phyloP scores from a whole-genome alignment of 2,113 vertebrate species.

The Odontophorus gujanensis region DNA sequence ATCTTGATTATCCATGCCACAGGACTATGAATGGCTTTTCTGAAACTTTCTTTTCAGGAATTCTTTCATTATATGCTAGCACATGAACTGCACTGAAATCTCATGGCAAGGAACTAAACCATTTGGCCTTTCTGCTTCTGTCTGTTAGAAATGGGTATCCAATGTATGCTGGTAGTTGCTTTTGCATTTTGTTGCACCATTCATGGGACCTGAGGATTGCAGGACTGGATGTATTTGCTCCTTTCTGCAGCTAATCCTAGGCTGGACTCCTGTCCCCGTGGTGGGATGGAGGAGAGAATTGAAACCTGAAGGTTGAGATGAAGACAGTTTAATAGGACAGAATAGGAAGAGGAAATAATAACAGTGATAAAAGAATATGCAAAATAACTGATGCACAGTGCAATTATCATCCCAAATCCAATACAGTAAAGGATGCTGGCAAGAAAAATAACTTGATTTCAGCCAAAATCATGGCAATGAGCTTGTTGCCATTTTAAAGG shows the following conservation, averaged over 20 bases:
- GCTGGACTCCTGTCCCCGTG: neutral
- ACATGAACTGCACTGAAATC: neutral
- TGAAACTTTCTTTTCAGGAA: conserved; percentile 53
- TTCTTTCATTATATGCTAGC: conserved; percentile 49
- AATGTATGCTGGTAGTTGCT: neutral
- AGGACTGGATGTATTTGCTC: neutral
- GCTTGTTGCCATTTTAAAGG: conserved; percentile 45
- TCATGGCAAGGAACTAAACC: neutral
- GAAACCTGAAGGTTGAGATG: neutral
- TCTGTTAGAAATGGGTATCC: neutral
- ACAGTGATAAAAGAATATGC: neutral
- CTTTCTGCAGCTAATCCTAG: neutral
- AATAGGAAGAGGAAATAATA: neutral
- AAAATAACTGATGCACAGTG: neutral
- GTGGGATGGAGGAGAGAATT: neutral
- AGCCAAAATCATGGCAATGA: neutral
- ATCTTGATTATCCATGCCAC: conserved; percentile 56
- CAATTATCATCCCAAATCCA: neutral
- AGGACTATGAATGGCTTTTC: conserved; percentile 31
- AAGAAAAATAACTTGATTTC: neutral
- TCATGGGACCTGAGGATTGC: neutral
- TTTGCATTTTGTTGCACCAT: neutral
- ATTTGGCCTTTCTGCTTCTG: neutral
- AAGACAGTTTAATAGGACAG: neutral
- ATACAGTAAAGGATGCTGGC: neutral